These are phyloP conservation scores for Rhorus exstirpatorius DNA, from an alignment of 2,888 invertebrate species.

Conservation along the genomic window DNA sequence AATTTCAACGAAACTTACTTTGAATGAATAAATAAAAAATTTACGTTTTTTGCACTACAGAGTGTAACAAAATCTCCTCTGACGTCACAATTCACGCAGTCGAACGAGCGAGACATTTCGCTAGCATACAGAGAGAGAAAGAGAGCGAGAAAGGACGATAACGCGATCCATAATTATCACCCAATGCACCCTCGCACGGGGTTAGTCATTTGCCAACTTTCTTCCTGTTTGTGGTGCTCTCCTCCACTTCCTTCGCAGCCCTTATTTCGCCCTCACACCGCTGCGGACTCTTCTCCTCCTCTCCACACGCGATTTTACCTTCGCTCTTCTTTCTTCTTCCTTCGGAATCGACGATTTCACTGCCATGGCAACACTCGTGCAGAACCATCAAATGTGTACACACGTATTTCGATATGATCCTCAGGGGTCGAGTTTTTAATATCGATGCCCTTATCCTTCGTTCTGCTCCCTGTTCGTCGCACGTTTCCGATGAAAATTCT, in stretches of 20 bases:
- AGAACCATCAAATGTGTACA: conserved; percentile 20
- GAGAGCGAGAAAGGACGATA: conserved; percentile 32
- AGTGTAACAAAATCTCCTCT: neutral
- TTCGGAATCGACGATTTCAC: conserved; percentile 59
- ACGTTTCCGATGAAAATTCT: neutral
- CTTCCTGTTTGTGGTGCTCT: conserved; percentile 62
- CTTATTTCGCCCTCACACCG: conserved; percentile 33
- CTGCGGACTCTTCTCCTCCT: conserved; percentile 61
- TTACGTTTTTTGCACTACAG: too few relatives aligned
- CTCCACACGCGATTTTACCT: conserved; percentile 73
- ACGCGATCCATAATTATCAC: conserved; percentile 75
- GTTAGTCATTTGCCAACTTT: conserved; percentile 73
- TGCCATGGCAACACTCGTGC: conserved; percentile 65
- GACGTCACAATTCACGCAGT: conserved; percentile 11
- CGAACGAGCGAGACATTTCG: neutral
- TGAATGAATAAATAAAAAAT: too few relatives aligned
- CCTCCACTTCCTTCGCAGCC: conserved; percentile 26
- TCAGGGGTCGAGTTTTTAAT: conserved; percentile 31
- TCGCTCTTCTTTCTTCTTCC: conserved; percentile 75
- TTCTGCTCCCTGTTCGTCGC: conserved; percentile 23
- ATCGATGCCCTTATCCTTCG: conserved; percentile 43
- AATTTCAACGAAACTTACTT: too few relatives aligned
- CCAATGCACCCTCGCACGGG: conserved; percentile 53
- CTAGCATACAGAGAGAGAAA: neutral
- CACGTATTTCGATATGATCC: conserved; percentile 12